phyloP scores from a whole-genome alignment of 1,140 invertebrate genomes.

The Potamilus streckersoni region DNA sequence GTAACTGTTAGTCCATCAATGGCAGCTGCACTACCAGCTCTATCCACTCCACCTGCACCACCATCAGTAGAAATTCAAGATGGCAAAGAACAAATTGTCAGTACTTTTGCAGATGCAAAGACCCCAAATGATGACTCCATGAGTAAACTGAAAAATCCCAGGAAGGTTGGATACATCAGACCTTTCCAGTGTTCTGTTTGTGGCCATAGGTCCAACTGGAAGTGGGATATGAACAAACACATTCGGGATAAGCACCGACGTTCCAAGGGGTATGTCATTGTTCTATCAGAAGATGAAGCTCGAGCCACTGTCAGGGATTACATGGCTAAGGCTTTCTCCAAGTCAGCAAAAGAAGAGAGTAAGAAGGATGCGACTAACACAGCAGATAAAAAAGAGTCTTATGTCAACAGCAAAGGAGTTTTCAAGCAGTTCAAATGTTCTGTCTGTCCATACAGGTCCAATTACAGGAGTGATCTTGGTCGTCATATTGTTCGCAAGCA shows the following conservation, averaged over 20 bases:
- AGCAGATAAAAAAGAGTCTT: background rate
- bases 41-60: background rate
- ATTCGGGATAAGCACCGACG: conserved; percentile 52
- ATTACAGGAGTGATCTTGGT: conserved; percentile 61
- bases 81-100: too few species aligned
- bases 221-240: conserved; percentile 87
- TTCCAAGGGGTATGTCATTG: conserved; percentile 72
- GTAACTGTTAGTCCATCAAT: background rate
- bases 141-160: conserved; percentile 35
- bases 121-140: conserved; percentile 11
- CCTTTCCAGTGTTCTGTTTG: conserved; percentile 96
- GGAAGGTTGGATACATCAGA: conserved; percentile 58
- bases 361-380: background rate
- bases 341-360: conserved; percentile 2
- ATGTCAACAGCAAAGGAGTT: conserved; percentile 15
- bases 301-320: conserved; percentile 77
- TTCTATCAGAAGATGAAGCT: conserved; percentile 91
- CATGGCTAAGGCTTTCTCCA: conserved; percentile 20
- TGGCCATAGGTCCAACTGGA: conserved; percentile 92
- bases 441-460: conserved; percentile 61
- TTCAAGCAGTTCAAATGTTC: conserved; percentile 61
- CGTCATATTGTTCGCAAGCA: conserved; percentile 62
- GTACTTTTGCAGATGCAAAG: background rate
- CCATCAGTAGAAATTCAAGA: background rate
- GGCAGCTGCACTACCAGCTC: background rate